Percentiles rank a stretch among this genome's conserved stretches.
Evolutionary conservation across 2,113 vertebrate species (phyloP).

Genomic region (Cyanoderma ruficeps): DNA sequence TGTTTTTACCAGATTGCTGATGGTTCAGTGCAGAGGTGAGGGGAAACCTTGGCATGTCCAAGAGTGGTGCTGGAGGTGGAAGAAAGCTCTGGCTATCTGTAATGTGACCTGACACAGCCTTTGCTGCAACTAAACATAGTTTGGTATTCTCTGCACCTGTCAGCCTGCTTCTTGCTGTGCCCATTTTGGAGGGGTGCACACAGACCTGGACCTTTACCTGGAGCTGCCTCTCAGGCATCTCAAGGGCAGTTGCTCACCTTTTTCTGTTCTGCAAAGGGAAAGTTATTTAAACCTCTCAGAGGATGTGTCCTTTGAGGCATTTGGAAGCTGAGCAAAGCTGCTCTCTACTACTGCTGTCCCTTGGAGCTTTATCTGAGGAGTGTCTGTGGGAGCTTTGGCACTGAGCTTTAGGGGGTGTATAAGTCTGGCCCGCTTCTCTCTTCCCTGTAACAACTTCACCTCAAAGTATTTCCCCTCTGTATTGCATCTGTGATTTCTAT

Average conservation of each 20-base stretch:
- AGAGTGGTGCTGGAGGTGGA: not conserved
- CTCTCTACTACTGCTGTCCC: not conserved
- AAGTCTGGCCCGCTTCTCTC: not conserved
- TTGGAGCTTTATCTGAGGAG: not conserved
- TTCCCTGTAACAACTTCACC: accelerated
- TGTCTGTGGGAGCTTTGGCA: not conserved
- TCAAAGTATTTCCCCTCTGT: not conserved
- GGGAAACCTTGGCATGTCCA: not conserved
- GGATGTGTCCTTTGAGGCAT: not conserved
- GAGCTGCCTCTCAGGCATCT: accelerated
- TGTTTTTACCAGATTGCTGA: not conserved
- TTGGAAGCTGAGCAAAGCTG: not conserved
- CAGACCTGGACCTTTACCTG: not conserved
- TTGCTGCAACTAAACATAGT: not conserved
- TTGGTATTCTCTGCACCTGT: not conserved
- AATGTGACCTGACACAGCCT: not conserved
- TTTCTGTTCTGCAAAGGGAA: not conserved
- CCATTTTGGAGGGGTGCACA: accelerated
- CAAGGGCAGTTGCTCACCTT: not conserved
- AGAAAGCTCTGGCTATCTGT: not conserved
- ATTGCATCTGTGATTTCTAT: not conserved
- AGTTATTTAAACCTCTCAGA: not conserved
- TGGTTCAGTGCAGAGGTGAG: not conserved
- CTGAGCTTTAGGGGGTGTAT: not conserved
- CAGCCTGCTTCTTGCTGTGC: not conserved